A percentile compares a stretch with the other conserved stretches of the same genome.
Evolutionary conservation across 2,797 vertebrate species (phyloP).

Genomic region (Odontamblyopus rebecca): DNA sequence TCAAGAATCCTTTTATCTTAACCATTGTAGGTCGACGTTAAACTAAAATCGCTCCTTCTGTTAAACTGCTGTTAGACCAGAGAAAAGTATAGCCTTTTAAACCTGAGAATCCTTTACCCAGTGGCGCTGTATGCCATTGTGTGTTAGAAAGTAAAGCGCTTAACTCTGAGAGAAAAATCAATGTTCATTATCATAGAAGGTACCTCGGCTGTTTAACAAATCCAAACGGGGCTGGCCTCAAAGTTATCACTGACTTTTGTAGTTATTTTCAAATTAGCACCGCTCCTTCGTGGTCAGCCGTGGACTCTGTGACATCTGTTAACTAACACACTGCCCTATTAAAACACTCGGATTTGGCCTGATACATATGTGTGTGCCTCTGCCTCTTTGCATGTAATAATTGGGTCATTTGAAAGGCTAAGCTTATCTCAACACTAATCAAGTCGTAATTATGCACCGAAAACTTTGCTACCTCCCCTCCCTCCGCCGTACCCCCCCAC

Average conservation of each 20-base stretch:
- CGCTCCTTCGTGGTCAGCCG: slow-evolving; percentile 29
- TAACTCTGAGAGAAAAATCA: slow-evolving; percentile 41
- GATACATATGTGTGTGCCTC: slow-evolving; percentile 23
- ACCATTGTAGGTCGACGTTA: background rate
- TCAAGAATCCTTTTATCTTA: background rate
- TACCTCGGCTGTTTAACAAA: slow-evolving; percentile 35
- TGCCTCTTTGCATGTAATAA: slow-evolving; percentile 68
- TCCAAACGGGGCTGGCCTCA: slow-evolving; percentile 12
- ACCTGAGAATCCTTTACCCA: slow-evolving; percentile 18
- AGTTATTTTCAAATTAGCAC: slow-evolving; percentile 42
- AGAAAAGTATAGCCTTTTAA: slow-evolving; percentile 16
- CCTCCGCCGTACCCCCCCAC: slow-evolving; percentile 4
- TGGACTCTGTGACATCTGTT: slow-evolving; percentile 38
- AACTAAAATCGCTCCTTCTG: background rate
- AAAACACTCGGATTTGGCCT: slow-evolving; percentile 33
- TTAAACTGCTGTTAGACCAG: slow-evolving; percentile 2
- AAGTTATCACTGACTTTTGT: slow-evolving; percentile 33
- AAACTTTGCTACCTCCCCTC: slow-evolving; percentile 55
- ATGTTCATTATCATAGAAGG: slow-evolving; percentile 46
- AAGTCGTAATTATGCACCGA: slow-evolving; percentile 68
- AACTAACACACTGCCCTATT: slow-evolving; percentile 48
- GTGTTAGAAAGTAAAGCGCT: slow-evolving; percentile 31
- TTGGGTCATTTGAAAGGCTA: slow-evolving; percentile 76
- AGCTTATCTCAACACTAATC: slow-evolving; percentile 75
- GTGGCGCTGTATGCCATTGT: slow-evolving; percentile 16